Conservation (phyloP, 2,888 invertebrate genomes). For the Acholoe squamosa region DNA sequence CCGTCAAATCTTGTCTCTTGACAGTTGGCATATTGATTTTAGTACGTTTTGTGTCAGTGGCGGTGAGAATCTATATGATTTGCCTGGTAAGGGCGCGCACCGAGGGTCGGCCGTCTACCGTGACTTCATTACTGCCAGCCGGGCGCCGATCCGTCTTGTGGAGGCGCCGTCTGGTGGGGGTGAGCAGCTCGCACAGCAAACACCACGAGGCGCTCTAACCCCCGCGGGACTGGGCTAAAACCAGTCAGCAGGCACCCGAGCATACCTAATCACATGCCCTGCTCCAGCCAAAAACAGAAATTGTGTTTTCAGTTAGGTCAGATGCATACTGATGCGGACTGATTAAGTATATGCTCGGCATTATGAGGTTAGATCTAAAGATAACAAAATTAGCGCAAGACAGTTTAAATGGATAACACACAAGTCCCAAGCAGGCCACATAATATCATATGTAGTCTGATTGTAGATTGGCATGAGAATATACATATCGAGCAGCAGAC, state of each 20-base stretch:
- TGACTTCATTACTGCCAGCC: slow-evolving; percentile 50
- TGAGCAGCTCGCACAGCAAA: neutral
- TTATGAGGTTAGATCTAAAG: neutral
- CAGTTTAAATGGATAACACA: too few relatives aligned
- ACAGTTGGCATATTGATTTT: slow-evolving; percentile 55
- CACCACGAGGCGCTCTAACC: neutral
- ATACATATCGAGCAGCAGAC: too few relatives aligned
- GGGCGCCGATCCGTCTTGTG: slow-evolving; percentile 35
- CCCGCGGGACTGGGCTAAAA: neutral
- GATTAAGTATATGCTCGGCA: neutral
- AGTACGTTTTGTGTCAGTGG: slow-evolving; percentile 49
- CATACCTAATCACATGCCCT: neutral
- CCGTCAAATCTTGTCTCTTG: slow-evolving; percentile 50
- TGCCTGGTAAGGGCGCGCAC: neutral
- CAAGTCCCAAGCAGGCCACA: too few relatives aligned
- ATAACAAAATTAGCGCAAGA: neutral
- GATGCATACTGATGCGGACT: neutral
- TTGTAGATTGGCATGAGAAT: too few relatives aligned
- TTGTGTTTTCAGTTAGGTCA: neutral
- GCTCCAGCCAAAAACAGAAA: neutral
- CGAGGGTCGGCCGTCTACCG: neutral
- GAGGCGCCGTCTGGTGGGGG: neutral
- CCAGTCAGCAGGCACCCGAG: neutral
- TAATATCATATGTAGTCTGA: too few relatives aligned
- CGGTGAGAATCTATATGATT: slow-evolving; percentile 44